phyloP scores from a whole-genome alignment of 2,113 vertebrate species.

The Anas platyrhynchos region DNA sequence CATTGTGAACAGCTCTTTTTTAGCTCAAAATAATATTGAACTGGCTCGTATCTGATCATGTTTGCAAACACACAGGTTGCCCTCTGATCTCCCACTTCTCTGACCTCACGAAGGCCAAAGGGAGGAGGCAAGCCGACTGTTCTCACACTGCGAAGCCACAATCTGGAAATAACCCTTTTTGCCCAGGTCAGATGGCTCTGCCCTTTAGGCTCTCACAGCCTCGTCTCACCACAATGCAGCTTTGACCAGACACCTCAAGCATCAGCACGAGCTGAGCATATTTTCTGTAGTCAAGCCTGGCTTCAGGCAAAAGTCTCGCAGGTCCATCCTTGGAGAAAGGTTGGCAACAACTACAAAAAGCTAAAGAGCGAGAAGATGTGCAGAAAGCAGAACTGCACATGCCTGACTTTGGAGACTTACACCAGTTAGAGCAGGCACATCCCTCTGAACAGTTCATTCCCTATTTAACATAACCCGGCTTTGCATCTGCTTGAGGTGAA shows the following conservation, averaged over 20 bases:
- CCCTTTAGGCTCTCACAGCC: neutral
- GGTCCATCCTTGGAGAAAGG: neutral
- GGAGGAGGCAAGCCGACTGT: neutral
- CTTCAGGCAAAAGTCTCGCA: neutral
- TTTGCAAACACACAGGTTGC: neutral
- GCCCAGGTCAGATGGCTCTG: fast-evolving
- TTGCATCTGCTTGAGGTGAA: neutral
- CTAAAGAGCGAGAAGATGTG: neutral
- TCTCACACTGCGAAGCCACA: neutral
- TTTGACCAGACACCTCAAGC: neutral
- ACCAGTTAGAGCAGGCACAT: neutral
- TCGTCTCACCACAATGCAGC: neutral
- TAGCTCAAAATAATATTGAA: neutral
- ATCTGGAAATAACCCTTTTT: neutral
- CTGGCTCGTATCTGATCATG: neutral
- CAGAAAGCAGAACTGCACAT: neutral
- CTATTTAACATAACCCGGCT: neutral
- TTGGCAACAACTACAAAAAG: neutral
- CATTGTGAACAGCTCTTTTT: too few relatives aligned
- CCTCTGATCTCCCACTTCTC: neutral
- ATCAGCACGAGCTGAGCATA: fast-evolving
- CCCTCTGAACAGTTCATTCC: neutral
- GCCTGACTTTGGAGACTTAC: neutral
- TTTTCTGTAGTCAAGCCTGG: neutral
- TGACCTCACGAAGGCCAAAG: neutral